phyloP scores from a whole-genome alignment of 2,888 invertebrate species.

The Brachylomia viminalis region DNA sequence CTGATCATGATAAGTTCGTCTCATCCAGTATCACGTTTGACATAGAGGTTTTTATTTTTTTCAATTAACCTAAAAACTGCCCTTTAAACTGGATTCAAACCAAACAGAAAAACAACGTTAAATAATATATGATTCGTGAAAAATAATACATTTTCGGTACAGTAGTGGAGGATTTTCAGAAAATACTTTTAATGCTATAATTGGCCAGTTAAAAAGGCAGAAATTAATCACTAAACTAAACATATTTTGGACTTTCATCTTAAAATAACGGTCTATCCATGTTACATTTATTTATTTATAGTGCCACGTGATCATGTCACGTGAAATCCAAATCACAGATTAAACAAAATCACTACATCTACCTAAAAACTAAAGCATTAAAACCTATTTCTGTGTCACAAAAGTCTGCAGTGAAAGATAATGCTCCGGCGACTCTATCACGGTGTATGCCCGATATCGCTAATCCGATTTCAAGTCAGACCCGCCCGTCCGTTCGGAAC shows the following conservation, averaged over 20 bases:
- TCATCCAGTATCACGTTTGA: constrained; percentile 9
- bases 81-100: constrained; percentile 2
- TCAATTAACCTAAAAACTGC: constrained; percentile 27
- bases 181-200: not conserved
- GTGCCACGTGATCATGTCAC: not conserved
- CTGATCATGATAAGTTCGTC: constrained; percentile 40
- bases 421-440: constrained; percentile 81
- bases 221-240: not conserved
- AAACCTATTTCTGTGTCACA: constrained; percentile 62
- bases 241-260: not conserved
- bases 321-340: constrained; percentile 3
- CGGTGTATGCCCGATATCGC: constrained; percentile 84
- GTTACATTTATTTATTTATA: not conserved
- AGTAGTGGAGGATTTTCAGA: too few species aligned
- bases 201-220: not conserved
- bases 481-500: constrained; percentile 83
- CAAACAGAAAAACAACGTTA: not conserved
- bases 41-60: constrained; percentile 12
- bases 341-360: constrained; percentile 16
- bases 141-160: not conserved
- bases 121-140: not conserved
- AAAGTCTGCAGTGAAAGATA: constrained; percentile 77
- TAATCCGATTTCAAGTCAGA: constrained; percentile 87
- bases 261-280: not conserved
- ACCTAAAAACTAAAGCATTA: constrained; percentile 41